Percentiles rank a stretch among this genome's conserved stretches.
Evolutionary conservation across 2,113 vertebrate genomes (phyloP).

Genomic region (Daphoenositta chrysoptera): DNA sequence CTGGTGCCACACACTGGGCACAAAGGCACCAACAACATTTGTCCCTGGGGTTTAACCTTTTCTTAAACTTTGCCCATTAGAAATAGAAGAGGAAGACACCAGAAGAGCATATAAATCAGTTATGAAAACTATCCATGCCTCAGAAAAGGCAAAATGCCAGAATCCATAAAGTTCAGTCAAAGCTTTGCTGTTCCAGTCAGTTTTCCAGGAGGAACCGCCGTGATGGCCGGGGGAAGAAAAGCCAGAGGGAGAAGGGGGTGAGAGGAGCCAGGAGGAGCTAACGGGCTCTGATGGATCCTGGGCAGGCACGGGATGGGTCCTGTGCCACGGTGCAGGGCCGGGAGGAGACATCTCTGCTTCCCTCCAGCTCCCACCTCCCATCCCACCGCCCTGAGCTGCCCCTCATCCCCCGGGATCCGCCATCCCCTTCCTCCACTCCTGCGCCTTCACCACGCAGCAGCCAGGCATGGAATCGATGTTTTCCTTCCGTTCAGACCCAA

Average conservation of each 20-base stretch:
- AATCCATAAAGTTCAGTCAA: neutral
- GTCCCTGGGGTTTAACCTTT: neutral
- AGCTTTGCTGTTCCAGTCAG: neutral
- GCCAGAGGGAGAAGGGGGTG: neutral
- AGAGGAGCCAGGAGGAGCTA: neutral
- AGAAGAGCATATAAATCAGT: neutral
- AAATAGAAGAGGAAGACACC: neutral
- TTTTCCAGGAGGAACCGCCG: rapidly evolving
- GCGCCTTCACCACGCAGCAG: neutral
- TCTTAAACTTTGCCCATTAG: neutral
- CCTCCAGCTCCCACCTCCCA: neutral
- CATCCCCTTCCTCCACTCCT: neutral
- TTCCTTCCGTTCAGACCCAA: neutral
- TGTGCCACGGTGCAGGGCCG: rapidly evolving
- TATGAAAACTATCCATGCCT: neutral
- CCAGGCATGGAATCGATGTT: neutral
- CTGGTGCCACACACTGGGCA: neutral
- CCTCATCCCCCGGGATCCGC: neutral
- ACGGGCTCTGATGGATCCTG: neutral
- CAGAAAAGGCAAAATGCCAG: neutral
- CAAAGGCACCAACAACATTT: too few species aligned
- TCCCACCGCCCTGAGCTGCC: neutral
- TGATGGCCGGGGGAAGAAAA: neutral
- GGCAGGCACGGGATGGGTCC: neutral
- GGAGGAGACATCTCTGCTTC: neutral